Percentiles rank a stretch among this genome's conserved stretches.
Conservation (phyloP, 1,140 invertebrate species). For the Linepithema humile region DNA sequence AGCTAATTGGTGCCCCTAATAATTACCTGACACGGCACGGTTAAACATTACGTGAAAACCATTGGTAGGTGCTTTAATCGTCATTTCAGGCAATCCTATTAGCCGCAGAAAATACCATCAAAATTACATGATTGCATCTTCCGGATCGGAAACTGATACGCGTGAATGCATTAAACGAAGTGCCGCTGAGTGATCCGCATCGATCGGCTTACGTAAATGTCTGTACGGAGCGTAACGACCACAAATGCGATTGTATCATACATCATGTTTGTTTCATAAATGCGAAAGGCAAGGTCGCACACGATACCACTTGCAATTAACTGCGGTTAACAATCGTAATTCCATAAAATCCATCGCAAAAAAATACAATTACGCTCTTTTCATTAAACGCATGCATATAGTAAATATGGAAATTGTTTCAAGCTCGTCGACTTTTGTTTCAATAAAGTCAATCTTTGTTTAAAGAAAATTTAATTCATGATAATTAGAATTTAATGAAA, state of each 20-base stretch:
- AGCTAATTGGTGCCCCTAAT: not conserved
- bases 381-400: not conserved
- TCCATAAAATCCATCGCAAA: not conserved
- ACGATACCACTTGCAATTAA: not conserved
- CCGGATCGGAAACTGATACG: constrained; percentile 9
- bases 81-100: constrained; percentile 17
- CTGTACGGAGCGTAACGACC: not conserved
- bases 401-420: not conserved
- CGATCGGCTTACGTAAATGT: constrained; percentile 38
- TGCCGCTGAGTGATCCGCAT: constrained; percentile 19
- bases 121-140: constrained; percentile 35
- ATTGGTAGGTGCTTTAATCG: not conserved
- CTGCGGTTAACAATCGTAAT: not conserved
- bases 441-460: not conserved
- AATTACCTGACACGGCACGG: constrained; percentile 9
- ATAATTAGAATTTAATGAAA: not conserved
- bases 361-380: not conserved
- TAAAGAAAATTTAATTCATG: not conserved
- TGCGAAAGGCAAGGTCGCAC: not conserved
- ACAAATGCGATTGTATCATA: not conserved
- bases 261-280: constrained; percentile 12
- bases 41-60: constrained; percentile 37
- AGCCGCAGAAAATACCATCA: not conserved
- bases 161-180: constrained; percentile 28
- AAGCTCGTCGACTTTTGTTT: not conserved